phyloP scores from a whole-genome alignment of 2,113 vertebrate species.

The Varanus salvator region DNA sequence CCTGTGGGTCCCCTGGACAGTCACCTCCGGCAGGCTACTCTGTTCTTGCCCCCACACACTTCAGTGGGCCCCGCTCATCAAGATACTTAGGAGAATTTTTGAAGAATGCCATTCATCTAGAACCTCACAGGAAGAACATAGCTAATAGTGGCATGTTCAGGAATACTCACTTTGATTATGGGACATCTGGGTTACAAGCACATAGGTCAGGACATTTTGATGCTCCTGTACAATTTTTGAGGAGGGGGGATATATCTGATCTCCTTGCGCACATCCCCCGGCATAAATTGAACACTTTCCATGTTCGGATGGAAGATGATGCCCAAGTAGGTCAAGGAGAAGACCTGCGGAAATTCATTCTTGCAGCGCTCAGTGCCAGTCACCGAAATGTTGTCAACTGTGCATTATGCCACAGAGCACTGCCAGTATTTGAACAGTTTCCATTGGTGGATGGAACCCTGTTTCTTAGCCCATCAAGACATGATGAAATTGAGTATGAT shows the following conservation, averaged over 20 bases:
- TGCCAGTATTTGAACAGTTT: slow-evolving; percentile 98
- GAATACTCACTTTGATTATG: slow-evolving; percentile 85
- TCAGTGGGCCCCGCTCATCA: slow-evolving; percentile 85
- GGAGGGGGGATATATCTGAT: slow-evolving; percentile 95
- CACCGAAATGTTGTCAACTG: slow-evolving; percentile 97
- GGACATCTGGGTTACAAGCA: slow-evolving; percentile 78
- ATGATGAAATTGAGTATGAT: slow-evolving; percentile 98
- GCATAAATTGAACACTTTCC: slow-evolving; percentile 98
- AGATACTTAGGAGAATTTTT: slow-evolving; percentile 95
- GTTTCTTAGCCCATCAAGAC: slow-evolving; percentile 96
- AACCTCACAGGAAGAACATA: slow-evolving; percentile 89
- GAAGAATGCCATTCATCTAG: slow-evolving; percentile 93
- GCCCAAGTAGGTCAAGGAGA: slow-evolving; percentile 97
- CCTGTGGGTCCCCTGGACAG: slow-evolving; percentile 91
- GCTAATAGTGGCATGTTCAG: slow-evolving; percentile 78
- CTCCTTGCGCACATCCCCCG: slow-evolving; percentile 93
- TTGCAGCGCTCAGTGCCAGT: slow-evolving; percentile 95
- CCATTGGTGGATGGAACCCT: slow-evolving; percentile 97
- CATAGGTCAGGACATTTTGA: slow-evolving; percentile 85
- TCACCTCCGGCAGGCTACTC: slow-evolving; percentile 91
- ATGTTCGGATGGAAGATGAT: slow-evolving; percentile 98
- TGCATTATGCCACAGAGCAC: slow-evolving; percentile 90
- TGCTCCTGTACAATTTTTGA: slow-evolving; percentile 91
- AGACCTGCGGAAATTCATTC: slow-evolving; percentile 97
- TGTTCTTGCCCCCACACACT: slow-evolving; percentile 86